Conservation (phyloP, 2,113 vertebrate genomes). For the Canis aureus region DNA sequence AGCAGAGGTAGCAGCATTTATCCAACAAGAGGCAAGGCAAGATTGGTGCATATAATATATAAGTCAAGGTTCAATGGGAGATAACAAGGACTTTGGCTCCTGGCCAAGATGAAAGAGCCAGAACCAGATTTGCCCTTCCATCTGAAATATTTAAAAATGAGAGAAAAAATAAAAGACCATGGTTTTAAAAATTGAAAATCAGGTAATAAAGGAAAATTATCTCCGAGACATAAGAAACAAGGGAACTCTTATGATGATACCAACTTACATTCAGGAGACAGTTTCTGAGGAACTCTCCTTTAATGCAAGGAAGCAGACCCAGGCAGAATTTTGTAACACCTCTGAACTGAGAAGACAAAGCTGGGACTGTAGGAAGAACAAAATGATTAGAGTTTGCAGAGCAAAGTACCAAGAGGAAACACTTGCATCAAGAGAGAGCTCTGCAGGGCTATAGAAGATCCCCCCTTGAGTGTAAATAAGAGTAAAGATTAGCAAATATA, state of each 20-base stretch:
- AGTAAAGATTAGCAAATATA: background rate
- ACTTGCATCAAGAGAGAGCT: background rate
- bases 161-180: background rate
- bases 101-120: background rate
- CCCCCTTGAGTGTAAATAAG: too few species aligned
- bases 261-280: background rate
- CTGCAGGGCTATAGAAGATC: background rate
- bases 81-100: background rate
- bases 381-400: background rate
- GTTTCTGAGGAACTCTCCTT: background rate
- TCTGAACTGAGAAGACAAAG: background rate
- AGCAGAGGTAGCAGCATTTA: background rate
- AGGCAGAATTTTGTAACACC: background rate
- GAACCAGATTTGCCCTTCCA: background rate
- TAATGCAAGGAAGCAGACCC: background rate
- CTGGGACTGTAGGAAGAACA: background rate
- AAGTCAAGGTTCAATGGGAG: background rate
- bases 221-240: background rate
- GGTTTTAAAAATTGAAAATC: background rate
- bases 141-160: background rate
- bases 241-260: background rate
- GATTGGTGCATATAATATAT: background rate
- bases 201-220: background rate
- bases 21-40: background rate
- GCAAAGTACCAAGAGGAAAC: background rate